Conservation (phyloP, 2,888 invertebrate species). For the Apotomis capreana region DNA sequence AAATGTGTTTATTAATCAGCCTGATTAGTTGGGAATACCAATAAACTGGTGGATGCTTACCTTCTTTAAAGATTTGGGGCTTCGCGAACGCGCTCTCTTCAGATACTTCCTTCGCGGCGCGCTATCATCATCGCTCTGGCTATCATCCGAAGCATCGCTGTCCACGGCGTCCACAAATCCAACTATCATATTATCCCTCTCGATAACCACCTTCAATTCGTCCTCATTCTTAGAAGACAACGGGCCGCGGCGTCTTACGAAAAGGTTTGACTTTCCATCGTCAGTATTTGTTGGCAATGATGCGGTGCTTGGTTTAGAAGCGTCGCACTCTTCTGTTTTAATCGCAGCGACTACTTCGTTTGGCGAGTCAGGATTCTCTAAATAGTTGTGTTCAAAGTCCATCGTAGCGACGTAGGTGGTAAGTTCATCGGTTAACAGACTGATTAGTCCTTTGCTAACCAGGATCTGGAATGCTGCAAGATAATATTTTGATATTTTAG, state of each 20-base stretch:
- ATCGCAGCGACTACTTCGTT: conserved; percentile 47
- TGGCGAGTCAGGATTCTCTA: conserved; percentile 50
- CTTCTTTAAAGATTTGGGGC: conserved; percentile 64
- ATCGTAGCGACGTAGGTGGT: conserved; percentile 68
- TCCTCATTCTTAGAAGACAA: conserved; percentile 62
- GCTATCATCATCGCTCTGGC: conserved; percentile 65
- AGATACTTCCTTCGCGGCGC: conserved; percentile 56
- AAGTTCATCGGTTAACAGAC: conserved; percentile 71
- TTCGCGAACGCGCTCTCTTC: conserved; percentile 65
- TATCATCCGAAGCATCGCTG: conserved; percentile 72
- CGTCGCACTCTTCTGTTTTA: conserved; percentile 36
- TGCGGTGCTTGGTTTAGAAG: background rate
- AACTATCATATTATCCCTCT: conserved; percentile 79
- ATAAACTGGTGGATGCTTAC: conserved; percentile 49
- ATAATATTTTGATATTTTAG: background rate
- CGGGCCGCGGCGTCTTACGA: conserved; percentile 62
- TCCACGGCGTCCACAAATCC: conserved; percentile 74
- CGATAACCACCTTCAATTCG: conserved; percentile 74
- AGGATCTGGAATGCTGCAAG: conserved; percentile 77
- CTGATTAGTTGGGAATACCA: background rate
- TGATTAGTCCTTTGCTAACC: conserved; percentile 74
- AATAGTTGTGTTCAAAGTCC: conserved; percentile 70
- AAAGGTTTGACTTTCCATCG: conserved; percentile 54
- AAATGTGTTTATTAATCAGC: too few species aligned
- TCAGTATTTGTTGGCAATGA: conserved; percentile 13